phyloP scores from a whole-genome alignment of 2,888 invertebrate species.

The Piscicola geometra region DNA sequence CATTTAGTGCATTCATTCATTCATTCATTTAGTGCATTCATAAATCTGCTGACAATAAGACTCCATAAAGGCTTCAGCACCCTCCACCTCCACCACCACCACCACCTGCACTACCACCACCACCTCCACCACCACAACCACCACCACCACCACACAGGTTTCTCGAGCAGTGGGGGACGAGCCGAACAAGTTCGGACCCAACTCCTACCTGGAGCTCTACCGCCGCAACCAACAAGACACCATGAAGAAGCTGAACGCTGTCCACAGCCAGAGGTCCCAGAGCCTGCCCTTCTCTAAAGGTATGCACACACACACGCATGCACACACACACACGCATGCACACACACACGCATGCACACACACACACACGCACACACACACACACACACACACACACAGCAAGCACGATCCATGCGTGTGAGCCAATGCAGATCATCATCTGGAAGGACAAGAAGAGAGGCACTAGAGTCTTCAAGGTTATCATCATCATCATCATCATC shows the following conservation, averaged over 20 bases:
- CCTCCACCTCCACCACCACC: background rate
- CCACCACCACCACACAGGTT: background rate
- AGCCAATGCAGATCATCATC: slow-evolving; percentile 35
- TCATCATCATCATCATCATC: slow-evolving; percentile 18
- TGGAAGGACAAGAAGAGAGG: slow-evolving; percentile 38
- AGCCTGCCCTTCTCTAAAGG: too few species aligned
- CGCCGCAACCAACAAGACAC: slow-evolving; percentile 20
- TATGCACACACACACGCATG: background rate
- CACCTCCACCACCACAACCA: background rate
- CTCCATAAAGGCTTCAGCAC: background rate
- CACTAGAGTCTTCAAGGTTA: background rate
- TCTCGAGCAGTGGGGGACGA: slow-evolving; percentile 21
- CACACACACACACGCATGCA: slow-evolving; percentile 14
- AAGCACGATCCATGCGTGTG: slow-evolving; percentile 36
- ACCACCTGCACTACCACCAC: background rate
- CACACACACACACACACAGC: too few species aligned
- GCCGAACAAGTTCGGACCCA: slow-evolving; percentile 30
- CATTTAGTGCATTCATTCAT: too few species aligned
- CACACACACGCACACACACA: too few species aligned
- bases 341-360: too few species aligned
- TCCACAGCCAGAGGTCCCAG: background rate
- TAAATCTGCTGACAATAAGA: too few species aligned
- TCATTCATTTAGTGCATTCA: too few species aligned
- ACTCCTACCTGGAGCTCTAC: slow-evolving; percentile 30
- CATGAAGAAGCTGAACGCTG: background rate